phyloP scores from a whole-genome alignment of 1,140 invertebrate genomes.

The Leptinotarsa undecemlineata region DNA sequence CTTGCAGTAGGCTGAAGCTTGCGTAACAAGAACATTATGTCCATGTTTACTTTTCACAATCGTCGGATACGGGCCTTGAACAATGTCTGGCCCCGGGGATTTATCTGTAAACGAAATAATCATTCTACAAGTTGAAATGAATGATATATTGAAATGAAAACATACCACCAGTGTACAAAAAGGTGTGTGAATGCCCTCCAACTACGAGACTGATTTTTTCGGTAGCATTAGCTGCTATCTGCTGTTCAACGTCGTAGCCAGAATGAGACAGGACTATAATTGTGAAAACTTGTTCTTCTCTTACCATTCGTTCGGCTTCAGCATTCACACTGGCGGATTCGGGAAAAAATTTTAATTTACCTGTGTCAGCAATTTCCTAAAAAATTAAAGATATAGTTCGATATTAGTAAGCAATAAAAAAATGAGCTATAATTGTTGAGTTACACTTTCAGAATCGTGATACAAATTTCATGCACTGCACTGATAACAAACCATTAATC shows the following conservation, averaged over 20 bases:
- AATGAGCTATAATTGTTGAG: too few species aligned
- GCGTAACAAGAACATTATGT: conserved; percentile 67
- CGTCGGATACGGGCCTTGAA: conserved; percentile 59
- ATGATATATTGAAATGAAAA: not conserved
- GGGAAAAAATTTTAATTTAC: conserved; percentile 57
- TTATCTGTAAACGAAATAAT: conserved; percentile 17
- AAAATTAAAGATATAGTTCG: not conserved
- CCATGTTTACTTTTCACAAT: conserved; percentile 51
- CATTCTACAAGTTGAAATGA: not conserved
- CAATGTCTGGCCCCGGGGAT: conserved; percentile 41
- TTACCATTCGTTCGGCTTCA: conserved; percentile 50
- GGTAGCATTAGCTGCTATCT: conserved; percentile 67
- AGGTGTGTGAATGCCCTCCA: conserved; percentile 79
- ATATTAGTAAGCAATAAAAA: too few species aligned
- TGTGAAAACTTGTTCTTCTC: conserved; percentile 46
- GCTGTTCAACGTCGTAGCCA: conserved; percentile 61
- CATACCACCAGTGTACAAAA: conserved; percentile 44
- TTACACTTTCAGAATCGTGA: too few species aligned
- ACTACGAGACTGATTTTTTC: conserved; percentile 75
- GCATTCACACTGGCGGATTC: conserved; percentile 54
- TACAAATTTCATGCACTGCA: too few species aligned
- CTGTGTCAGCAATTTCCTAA: conserved; percentile 24
- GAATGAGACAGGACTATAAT: conserved; percentile 62
- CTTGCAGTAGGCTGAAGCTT: conserved; percentile 68
- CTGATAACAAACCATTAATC: too few species aligned